A percentile compares a stretch with the other conserved stretches of the same genome.
Conservation (phyloP, 2,797 vertebrate genomes). For the Philypnodon macrostomus region DNA sequence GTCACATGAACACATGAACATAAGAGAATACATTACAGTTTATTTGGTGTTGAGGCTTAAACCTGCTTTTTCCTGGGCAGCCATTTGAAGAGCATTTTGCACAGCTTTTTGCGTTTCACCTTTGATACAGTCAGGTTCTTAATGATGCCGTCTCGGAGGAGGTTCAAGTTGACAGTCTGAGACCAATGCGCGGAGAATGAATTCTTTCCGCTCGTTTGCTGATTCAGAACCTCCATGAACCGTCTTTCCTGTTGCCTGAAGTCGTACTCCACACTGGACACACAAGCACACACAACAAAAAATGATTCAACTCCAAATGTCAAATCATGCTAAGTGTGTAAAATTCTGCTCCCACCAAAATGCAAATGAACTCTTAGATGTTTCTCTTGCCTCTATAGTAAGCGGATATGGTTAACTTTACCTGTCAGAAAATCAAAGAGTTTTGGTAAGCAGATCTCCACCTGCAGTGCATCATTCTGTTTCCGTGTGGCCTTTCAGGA, state of each 20-base stretch:
- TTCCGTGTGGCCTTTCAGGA: constrained; percentile 43
- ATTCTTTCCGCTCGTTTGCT: constrained; percentile 35
- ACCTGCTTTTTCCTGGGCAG: constrained; percentile 69
- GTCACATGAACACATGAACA: no score
- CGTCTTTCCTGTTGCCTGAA: constrained; percentile 77
- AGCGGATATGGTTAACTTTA: constrained; percentile 17
- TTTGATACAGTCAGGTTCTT: constrained; percentile 67
- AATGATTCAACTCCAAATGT: constrained; percentile 16
- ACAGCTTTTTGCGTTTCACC: constrained; percentile 75
- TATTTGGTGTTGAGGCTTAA: constrained; percentile 36
- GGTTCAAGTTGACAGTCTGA: constrained; percentile 53
- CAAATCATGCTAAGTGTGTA: constrained; percentile 5
- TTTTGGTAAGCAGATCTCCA: constrained; percentile 34
- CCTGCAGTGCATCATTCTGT: constrained; percentile 11
- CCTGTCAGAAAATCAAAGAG: constrained; percentile 45
- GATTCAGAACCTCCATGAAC: constrained; percentile 72
- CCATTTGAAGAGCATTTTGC: constrained; percentile 74
- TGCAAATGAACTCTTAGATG: constrained; percentile 16
- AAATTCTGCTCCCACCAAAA: constrained; percentile 19
- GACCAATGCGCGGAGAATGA: constrained; percentile 37
- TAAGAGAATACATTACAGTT: constrained; percentile 5
- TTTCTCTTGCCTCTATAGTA: constrained; percentile 9
- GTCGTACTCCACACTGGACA: constrained; percentile 79
- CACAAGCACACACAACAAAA: constrained; percentile 31
- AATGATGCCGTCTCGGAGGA: constrained; percentile 55